Conservation (phyloP, 2,888 invertebrate genomes). For the Parnassius mnemosyne region DNA sequence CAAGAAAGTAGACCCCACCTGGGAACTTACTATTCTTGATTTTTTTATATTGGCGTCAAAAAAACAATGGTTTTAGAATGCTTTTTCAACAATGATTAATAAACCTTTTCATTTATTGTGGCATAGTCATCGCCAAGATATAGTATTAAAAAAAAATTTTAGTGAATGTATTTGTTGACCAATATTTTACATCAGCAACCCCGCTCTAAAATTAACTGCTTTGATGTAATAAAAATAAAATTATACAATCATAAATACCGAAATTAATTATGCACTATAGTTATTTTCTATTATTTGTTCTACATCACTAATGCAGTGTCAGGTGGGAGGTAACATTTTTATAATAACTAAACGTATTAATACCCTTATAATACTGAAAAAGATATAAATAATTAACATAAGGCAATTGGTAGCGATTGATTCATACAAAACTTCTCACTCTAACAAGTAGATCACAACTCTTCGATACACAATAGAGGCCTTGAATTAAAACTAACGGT, state of each 20-base stretch:
- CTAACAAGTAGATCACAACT: slow-evolving; percentile 33
- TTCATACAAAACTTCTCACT: slow-evolving; percentile 16
- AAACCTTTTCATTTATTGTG: too few relatives aligned
- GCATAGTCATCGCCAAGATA: too few relatives aligned
- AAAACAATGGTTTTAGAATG: too few relatives aligned
- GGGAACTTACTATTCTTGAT: too few relatives aligned
- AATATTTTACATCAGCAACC: neutral
- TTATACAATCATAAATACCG: too few relatives aligned
- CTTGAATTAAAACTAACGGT: slow-evolving; percentile 27
- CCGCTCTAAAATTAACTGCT: neutral
- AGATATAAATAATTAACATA: neutral
- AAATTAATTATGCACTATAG: neutral
- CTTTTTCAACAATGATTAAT: too few relatives aligned
- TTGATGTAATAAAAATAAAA: neutral
- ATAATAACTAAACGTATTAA: too few relatives aligned
- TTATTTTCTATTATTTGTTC: slow-evolving; percentile 7
- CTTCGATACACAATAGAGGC: slow-evolving; percentile 33
- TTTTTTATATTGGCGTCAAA: too few relatives aligned
- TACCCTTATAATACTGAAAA: neutral
- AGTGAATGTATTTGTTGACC: too few relatives aligned
- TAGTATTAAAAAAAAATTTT: too few relatives aligned
- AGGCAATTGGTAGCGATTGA: neutral
- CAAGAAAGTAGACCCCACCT: too few relatives aligned
- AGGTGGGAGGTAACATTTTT: slow-evolving; percentile 1
- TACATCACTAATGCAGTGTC: slow-evolving; percentile 3